Base-by-base conservation (phyloP, 2,113 vertebrate species). In the Scalopus aquaticus region DNA sequence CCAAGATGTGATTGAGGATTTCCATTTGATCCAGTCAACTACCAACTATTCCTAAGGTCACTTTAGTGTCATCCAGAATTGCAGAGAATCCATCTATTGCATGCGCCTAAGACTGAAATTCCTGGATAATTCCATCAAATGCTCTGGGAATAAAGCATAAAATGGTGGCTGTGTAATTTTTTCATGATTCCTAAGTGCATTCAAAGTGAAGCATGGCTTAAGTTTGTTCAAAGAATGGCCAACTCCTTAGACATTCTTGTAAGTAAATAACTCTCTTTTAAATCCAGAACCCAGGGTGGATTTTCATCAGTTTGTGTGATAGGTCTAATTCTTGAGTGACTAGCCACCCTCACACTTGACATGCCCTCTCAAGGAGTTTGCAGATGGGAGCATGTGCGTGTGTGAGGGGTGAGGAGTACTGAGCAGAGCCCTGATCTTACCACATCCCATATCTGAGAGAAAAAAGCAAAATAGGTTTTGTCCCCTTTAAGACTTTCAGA, bases 341-440 rank as follows among this genome's bases (percentile, higher is more conserved):
- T 3, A 22, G 19, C 6, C 15, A n/a, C 2, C 39, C 7, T 69
- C 30, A 6, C 16, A 0, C 2, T 0, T 22, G 22, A n/a, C 19
- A 11, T 22, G n/a, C 32, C 39, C 9, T 93, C 26, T 35, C 32
- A 22, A n/a, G 19, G 65, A 79, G 6, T 69, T 62, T 80, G 72
- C 20, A 95, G 72, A 92, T 39, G 93, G 56, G 35, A 65, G 49
- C 32, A 37, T 54, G 51, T 54, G 51, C 6, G 16, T 54, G 51
- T 54, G 51, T 54, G 51, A 54, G 13, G 51, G 51, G 8, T 11
- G 16, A 62, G 26, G 5, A 86, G 92, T 95, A 28, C 15, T 17
- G 54, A 56, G 54, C 20, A 86, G 97, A 94, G 91, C 95, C 80
- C 89, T n/a, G 26, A 90, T 90, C 88, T 94, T 95, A 92, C 94